A percentile compares a stretch with the other conserved stretches of the same genome.
phyloP scores from a whole-genome alignment of 2,113 vertebrate species.

The Pao palembangensis region DNA sequence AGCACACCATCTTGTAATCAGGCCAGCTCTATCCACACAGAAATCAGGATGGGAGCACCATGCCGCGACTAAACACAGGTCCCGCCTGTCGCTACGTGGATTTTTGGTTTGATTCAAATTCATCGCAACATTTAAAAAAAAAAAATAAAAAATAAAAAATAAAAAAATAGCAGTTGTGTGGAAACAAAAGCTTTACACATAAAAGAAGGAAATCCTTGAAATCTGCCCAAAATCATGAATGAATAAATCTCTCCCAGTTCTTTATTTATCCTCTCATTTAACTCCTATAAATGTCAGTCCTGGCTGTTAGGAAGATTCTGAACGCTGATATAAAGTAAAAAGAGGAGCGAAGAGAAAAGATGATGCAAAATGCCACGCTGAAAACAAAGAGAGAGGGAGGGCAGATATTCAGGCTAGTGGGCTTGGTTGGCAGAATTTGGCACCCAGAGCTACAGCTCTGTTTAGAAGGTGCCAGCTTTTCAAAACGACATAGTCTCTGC shows the following conservation, averaged over 20 bases:
- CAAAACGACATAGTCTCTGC: slow-evolving; percentile 71
- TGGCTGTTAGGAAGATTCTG: slow-evolving; percentile 29
- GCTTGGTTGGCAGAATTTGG: slow-evolving; percentile 75
- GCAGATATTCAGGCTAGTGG: slow-evolving; percentile 69
- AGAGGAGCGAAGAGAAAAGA: slow-evolving; percentile 68
- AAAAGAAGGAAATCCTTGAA: slow-evolving; percentile 8
- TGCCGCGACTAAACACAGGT: neutral
- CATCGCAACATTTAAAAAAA: neutral
- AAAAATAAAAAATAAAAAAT: neutral
- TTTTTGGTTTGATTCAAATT: slow-evolving; percentile 10
- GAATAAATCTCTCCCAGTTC: slow-evolving; percentile 8
- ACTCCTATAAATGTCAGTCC: slow-evolving; percentile 38
- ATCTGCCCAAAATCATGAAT: slow-evolving; percentile 10
- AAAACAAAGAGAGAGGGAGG: slow-evolving; percentile 73
- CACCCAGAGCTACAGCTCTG: slow-evolving; percentile 64
- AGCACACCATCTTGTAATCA: slow-evolving; percentile 50
- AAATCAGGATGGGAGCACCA: slow-evolving; percentile 9
- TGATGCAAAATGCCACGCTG: slow-evolving; percentile 69
- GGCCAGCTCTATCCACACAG: slow-evolving; percentile 46
- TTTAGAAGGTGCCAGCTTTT: slow-evolving; percentile 77
- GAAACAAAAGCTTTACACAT: slow-evolving; percentile 24
- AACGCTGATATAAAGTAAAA: slow-evolving; percentile 57
- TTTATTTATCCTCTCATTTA: slow-evolving; percentile 9
- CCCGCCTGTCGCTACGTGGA: neutral
- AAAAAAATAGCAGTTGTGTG: slow-evolving; percentile 15